Base-by-base conservation (phyloP, 2,797 vertebrate genomes). In the Chiroxiphia lanceolata region DNA sequence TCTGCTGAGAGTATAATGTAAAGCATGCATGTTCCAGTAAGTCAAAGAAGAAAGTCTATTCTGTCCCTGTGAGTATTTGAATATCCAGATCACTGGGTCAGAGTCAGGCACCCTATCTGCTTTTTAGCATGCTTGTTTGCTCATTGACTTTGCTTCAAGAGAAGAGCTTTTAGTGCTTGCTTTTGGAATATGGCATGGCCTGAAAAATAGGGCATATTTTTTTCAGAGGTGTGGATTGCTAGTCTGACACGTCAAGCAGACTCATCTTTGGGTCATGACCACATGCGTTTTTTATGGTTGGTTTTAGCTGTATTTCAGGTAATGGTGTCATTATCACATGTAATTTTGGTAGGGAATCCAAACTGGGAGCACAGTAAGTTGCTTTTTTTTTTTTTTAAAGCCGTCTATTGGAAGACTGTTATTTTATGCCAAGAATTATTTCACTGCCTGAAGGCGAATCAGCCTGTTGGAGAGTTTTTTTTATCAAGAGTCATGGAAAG, bases 401-500 rank as follows among this genome's bases (percentile, higher is more conserved):
- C 15, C 11, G 2, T 90, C 40, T 90, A 9, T 22, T 94, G 36
- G 83, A 61, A 90, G 57, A 83, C 57, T 9, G 12, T 71, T 90
- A 19, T 81, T 83, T 81, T 36, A 36, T 83, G 72, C 74, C 85
- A 86, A 31, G 42, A 88, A 23, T 64, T 94, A 81, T 75, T 93
- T 90, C 2, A 12, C 50, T 93, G 87, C 61, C 53, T 94, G 53
- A 11, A 93, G 85, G 86, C 57, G 91, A 75, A 65, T 93, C 26
- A 82, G 85, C 34, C 26, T 3, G 0, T 57, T 93, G 85, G 69
- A 91, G 53, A 86, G 42, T 82, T 64, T 78, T 78, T 69, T 36
- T 87, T 93, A 78, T 91, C 80, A 78, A 57, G 57, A 91, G 91
- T 71, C n/a, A 27, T 78, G 94, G 87, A 86, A 94, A 95, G 42